A percentile compares a stretch with the other conserved stretches of the same genome.
phyloP scores from a whole-genome alignment of 2,888 invertebrate species.

The Esperia sulphurella region DNA sequence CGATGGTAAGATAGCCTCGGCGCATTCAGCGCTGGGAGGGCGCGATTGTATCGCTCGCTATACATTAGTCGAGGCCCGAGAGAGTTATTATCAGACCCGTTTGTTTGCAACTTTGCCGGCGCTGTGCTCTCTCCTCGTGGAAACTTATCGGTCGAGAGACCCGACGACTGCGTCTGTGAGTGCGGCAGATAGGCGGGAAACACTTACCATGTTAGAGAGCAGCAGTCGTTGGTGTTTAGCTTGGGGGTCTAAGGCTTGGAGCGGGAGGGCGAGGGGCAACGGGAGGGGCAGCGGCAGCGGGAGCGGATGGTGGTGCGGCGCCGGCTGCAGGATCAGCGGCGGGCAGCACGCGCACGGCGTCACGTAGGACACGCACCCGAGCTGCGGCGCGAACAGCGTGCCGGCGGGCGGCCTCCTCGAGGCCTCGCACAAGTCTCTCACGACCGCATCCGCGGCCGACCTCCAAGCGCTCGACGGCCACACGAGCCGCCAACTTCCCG shows the following conservation, averaged over 20 bases:
- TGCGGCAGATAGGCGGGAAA: slow-evolving; percentile 37
- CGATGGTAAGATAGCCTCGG: slow-evolving; percentile 34
- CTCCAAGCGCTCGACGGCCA: slow-evolving; percentile 62
- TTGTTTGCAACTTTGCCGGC: slow-evolving; percentile 48
- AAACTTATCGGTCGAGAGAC: slow-evolving; percentile 44
- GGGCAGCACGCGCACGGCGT: slow-evolving; percentile 75
- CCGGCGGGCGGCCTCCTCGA: slow-evolving; percentile 78
- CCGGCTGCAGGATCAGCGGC: slow-evolving; percentile 70
- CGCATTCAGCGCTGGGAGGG: slow-evolving; percentile 30
- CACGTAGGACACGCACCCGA: slow-evolving; percentile 77
- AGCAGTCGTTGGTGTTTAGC: slow-evolving; percentile 74
- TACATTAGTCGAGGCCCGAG: slow-evolving; percentile 45
- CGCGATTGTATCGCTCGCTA: slow-evolving; percentile 47
- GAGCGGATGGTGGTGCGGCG: slow-evolving; percentile 63
- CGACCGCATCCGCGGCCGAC: slow-evolving; percentile 75
- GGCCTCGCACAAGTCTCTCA: slow-evolving; percentile 72
- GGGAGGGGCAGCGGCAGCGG: slow-evolving; percentile 68
- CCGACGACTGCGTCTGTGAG: slow-evolving; percentile 22
- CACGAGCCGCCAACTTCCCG: slow-evolving; percentile 55
- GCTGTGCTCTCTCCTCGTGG: slow-evolving; percentile 32
- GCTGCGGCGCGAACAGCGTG: slow-evolving; percentile 80
- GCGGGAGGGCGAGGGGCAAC: slow-evolving; percentile 67
- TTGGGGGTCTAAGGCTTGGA: slow-evolving; percentile 73
- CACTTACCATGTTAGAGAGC: slow-evolving; percentile 79
- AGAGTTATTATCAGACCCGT: slow-evolving; percentile 61